A percentile compares a stretch with the other conserved stretches of the same genome.
phyloP scores from a whole-genome alignment of 2,797 vertebrate species.

The Gymnocypris eckloni region DNA sequence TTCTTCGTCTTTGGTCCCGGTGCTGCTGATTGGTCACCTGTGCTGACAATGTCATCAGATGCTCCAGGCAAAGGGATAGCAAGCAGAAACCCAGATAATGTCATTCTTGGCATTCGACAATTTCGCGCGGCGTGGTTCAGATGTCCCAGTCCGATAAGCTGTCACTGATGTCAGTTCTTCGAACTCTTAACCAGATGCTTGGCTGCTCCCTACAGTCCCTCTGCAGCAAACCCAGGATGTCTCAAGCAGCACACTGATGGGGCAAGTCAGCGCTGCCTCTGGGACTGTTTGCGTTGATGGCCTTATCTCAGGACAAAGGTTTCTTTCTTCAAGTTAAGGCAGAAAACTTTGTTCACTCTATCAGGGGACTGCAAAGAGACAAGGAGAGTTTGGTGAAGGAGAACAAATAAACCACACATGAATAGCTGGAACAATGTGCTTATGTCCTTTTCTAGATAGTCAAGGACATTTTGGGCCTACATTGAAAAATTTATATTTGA shows the following conservation, averaged over 20 bases:
- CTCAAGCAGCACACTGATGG: conserved; percentile 32
- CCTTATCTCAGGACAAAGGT: conserved; percentile 56
- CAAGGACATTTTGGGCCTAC: conserved; percentile 12
- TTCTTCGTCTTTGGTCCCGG: not conserved
- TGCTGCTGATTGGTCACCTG: conserved; percentile 30
- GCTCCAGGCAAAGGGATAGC: conserved; percentile 27
- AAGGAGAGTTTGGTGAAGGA: conserved; percentile 30
- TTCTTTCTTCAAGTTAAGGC: conserved; percentile 36
- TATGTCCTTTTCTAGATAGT: conserved; percentile 4
- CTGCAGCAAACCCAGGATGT: conserved; percentile 26
- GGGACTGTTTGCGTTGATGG: conserved; percentile 43
- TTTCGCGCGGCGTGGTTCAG: conserved; percentile 49
- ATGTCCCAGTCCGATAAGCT: conserved; percentile 58
- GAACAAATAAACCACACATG: conserved; percentile 33
- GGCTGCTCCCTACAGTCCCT: conserved; percentile 27
- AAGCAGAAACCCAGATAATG: conserved; percentile 54
- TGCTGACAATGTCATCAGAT: conserved; percentile 49
- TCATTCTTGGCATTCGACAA: conserved; percentile 52
- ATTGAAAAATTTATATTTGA: not conserved
- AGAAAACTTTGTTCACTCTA: conserved; percentile 47
- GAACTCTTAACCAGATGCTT: conserved; percentile 42
- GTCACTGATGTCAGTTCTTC: conserved; percentile 44
- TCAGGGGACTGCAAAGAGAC: conserved; percentile 41
- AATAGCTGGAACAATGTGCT: conserved; percentile 1
- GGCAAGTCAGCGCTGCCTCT: conserved; percentile 17